Percentiles rank a stretch among this genome's conserved stretches.
These are phyloP conservation scores for Drosophila pseudoobscura DNA, from an alignment of 1,140 invertebrate species.

Conservation along the genomic window DNA sequence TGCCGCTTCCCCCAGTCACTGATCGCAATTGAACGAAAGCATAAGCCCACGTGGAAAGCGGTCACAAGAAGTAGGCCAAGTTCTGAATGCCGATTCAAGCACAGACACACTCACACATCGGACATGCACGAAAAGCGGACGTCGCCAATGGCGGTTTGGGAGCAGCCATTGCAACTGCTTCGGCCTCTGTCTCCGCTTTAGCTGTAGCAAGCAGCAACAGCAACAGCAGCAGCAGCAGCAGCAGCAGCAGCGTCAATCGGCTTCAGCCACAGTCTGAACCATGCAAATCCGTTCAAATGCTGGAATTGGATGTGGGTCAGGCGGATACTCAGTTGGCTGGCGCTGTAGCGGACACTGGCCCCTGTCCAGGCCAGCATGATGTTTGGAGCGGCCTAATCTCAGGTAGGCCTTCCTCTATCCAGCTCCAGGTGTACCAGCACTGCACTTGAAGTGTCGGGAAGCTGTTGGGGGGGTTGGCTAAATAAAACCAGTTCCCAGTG, in stretches of 20 bases:
- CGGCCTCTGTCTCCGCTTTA: no score
- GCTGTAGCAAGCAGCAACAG: no score
- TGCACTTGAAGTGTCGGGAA: background rate
- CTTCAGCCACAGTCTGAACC: slow-evolving; percentile 20
- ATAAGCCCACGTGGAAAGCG: slow-evolving; percentile 39
- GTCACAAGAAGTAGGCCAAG: slow-evolving; percentile 72
- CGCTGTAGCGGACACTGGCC: background rate
- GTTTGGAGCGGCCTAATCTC: slow-evolving; percentile 24
- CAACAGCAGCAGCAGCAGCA: no score
- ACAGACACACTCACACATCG: slow-evolving; percentile 16
- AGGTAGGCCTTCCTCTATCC: slow-evolving; percentile 16
- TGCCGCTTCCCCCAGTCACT: background rate
- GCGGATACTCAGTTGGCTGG: slow-evolving; percentile 55
- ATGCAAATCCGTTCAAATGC: slow-evolving; percentile 60
- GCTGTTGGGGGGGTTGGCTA: slow-evolving; percentile 47
- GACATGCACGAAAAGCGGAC: slow-evolving; percentile 22
- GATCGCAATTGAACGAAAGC: slow-evolving; percentile 11
- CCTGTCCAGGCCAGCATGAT: background rate
- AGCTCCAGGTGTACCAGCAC: slow-evolving; percentile 1
- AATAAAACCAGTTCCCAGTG: slow-evolving; percentile 65
- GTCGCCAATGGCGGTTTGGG: slow-evolving; percentile 31
- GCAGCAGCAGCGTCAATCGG: background rate
- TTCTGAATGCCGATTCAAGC: slow-evolving; percentile 25
- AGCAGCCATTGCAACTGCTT: slow-evolving; percentile 24
- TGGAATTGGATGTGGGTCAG: slow-evolving; percentile 64